phyloP scores from a whole-genome alignment of 2,113 vertebrate species.

The Stomatorhinus ivindoensis region DNA sequence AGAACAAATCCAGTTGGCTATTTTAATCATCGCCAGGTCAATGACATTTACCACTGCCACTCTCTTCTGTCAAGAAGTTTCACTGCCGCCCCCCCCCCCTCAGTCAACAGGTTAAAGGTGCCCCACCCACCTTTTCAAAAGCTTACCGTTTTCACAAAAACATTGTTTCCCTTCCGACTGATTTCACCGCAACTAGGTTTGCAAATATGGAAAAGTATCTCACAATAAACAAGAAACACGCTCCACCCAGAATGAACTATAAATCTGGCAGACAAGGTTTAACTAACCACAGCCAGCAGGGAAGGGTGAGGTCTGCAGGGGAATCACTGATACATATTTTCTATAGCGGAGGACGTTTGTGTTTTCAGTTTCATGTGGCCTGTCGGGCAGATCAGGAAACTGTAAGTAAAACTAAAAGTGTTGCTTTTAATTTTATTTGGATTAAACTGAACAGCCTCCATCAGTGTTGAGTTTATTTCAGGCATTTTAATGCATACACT shows the following conservation, averaged over 20 bases:
- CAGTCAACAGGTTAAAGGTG: not conserved
- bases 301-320: not conserved
- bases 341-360: not conserved
- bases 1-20: not conserved
- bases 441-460: not conserved
- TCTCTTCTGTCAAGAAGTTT: not conserved
- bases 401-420: not conserved
- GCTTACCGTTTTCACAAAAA: not conserved
- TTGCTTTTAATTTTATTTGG: not conserved
- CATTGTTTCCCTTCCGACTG: not conserved
- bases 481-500: not conserved
- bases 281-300: not conserved
- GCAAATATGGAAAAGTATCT: not conserved
- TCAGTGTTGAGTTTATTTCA: not conserved
- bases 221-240: not conserved
- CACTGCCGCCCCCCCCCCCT: not conserved
- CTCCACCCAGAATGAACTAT: not conserved
- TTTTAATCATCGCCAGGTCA: not conserved
- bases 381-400: not conserved
- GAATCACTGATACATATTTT: not conserved
- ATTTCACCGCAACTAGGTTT: not conserved
- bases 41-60: not conserved
- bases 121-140: not conserved
- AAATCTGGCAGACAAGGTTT: not conserved
- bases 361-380: not conserved